These are phyloP conservation scores for Hetaerina titia DNA, from an alignment of 2,888 invertebrate genomes.

Conservation along the genomic window DNA sequence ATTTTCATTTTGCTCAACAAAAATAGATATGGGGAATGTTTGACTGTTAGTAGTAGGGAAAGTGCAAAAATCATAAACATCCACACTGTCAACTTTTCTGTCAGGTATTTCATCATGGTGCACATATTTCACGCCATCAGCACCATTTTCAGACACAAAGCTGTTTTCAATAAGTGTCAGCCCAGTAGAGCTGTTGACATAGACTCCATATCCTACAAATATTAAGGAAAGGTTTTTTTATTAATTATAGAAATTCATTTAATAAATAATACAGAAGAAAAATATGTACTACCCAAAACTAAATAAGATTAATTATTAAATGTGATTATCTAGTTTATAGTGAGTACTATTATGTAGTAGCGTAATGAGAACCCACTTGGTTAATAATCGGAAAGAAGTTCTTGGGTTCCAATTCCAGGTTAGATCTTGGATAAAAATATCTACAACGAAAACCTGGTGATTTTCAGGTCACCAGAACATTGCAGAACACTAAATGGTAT, in stretches of 20 bases:
- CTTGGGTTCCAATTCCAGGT: too few species aligned
- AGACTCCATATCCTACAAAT: conserved; percentile 89
- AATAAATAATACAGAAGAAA: background rate
- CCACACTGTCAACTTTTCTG: conserved; percentile 86
- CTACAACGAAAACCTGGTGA: too few species aligned
- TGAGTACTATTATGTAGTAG: too few species aligned
- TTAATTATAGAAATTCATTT: conserved; percentile 40
- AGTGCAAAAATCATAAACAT: conserved; percentile 91
- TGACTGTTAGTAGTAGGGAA: conserved; percentile 90
- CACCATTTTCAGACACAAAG: conserved; percentile 89
- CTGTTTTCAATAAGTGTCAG: conserved; percentile 88
- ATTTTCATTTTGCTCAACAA: conserved; percentile 88
- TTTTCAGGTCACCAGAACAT: too few species aligned
- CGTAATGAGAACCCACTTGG: too few species aligned
- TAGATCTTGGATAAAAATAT: too few species aligned
- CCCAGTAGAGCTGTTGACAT: conserved; percentile 93
- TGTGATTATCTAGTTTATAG: too few species aligned
- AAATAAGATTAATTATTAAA: too few species aligned
- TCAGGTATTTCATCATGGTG: conserved; percentile 87
- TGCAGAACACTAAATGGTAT: too few species aligned
- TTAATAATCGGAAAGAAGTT: too few species aligned
- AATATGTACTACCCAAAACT: background rate
- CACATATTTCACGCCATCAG: conserved; percentile 93
- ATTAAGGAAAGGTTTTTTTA: conserved; percentile 46
- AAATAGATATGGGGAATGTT: conserved; percentile 91